Conservation (phyloP, 2,888 invertebrate genomes). For the Tenodera sinensis region DNA sequence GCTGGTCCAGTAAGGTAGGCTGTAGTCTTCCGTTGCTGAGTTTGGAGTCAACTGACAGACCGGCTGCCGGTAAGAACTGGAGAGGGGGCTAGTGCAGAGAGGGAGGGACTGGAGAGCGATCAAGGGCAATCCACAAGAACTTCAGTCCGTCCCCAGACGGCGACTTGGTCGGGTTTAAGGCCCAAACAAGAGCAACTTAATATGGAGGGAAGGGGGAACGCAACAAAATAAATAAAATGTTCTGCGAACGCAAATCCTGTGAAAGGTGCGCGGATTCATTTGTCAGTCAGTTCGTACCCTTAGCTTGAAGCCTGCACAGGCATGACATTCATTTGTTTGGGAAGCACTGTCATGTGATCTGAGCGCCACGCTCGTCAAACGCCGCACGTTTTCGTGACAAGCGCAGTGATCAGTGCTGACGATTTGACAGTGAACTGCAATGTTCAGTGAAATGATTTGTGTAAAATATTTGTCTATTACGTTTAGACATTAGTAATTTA, state of each 20-base stretch:
- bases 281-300: neutral
- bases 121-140: constrained; percentile 9
- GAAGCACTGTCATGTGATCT: neutral
- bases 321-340: neutral
- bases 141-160: constrained; percentile 9
- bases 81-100: neutral
- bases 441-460: neutral
- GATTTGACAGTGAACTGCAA: neutral
- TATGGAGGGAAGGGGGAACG: neutral
- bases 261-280: neutral
- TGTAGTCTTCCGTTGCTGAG: neutral
- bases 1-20: neutral
- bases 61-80: neutral
- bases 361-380: neutral
- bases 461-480: neutral
- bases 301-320: neutral
- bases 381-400: neutral
- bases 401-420: neutral
- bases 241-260: neutral
- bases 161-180: neutral
- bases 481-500: neutral
- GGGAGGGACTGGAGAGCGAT: neutral
- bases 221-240: neutral
- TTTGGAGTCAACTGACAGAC: neutral
- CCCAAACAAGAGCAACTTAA: neutral